Evolutionary conservation across 2,797 vertebrate genomes (phyloP), one percentile per base, ranked within the genome.

Genomic region (Mastacembelus armatus): DNA sequence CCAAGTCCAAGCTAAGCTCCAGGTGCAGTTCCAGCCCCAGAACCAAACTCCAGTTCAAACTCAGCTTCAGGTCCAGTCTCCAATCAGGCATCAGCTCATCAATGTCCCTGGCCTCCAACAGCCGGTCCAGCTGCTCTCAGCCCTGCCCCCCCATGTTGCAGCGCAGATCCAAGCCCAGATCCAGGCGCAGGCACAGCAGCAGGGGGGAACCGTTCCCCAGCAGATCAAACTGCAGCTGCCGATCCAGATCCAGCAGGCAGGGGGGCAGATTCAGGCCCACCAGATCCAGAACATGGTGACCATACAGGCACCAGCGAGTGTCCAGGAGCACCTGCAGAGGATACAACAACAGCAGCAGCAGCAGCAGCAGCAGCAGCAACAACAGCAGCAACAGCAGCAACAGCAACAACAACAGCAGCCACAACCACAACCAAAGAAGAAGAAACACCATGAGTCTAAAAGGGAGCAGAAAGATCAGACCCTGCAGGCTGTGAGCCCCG

Each of bases 371-470:
- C 96, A 95, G 29, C 95, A 95, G 7, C 90, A 82, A 0, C 82
- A 65, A 0, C 95, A n/a, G n/a, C 96, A 98, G 80, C 96, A 97
- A 61, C 96, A 97, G 87, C 96, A 97, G 90, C 96, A 98, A 86
- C 92, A 98, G 68, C 96, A 96, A 82, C 96, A 98, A 80, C 96
- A 97, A 61, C 95, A 87, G 0, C 96, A 96, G 27, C 93, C 95
- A 15, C 95, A 65, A 0, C 95, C 54, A 55, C 90, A 94, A 72
- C 88, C 95, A 93, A 95, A 96, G 93, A 96, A 98, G 71, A 96
- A 96, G 91, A 95, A 87, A 78, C 85, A 78, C 2, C 64, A 59
- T 0, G 90, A 91, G 52, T 38, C 78, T 32, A 98, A 97, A 90
- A 92, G 90, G 83, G 98, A 98, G 84, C 95, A 94, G 76, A 89